Conservation (phyloP, 2,113 vertebrate genomes). For the Isurus oxyrinchus region DNA sequence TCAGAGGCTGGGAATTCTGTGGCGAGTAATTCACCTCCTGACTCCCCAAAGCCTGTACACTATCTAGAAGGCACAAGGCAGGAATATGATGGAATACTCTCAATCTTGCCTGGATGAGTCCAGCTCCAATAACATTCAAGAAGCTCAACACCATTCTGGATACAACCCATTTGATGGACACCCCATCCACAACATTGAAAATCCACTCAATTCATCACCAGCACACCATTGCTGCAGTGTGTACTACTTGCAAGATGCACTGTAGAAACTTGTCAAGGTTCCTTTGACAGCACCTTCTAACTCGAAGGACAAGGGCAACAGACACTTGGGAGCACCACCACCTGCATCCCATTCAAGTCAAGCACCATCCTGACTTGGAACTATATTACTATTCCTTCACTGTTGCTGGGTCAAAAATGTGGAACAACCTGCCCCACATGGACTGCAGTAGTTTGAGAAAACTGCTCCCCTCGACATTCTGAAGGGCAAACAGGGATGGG, state of each 20-base stretch:
- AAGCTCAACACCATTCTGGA: too few relatives aligned
- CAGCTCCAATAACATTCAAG: too few relatives aligned
- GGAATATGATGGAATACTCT: too few relatives aligned
- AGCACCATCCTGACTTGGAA: neutral
- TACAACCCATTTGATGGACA: too few relatives aligned
- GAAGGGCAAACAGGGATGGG: neutral
- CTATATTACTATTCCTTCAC: neutral
- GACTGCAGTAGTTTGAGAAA: neutral
- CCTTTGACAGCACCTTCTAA: neutral
- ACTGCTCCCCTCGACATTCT: neutral
- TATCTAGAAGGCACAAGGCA: too few relatives aligned
- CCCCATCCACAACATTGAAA: too few relatives aligned
- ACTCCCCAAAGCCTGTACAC: too few relatives aligned
- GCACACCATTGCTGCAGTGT: too few relatives aligned
- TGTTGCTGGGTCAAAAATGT: neutral
- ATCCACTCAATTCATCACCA: too few relatives aligned
- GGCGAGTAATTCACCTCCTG: too few relatives aligned
- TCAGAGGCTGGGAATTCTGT: too few relatives aligned
- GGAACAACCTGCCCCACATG: neutral
- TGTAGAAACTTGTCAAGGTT: neutral
- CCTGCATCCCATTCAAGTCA: neutral
- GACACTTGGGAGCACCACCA: neutral
- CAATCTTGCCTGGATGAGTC: too few relatives aligned
- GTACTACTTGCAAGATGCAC: neutral
- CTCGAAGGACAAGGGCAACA: neutral